phyloP scores from a whole-genome alignment of 2,888 invertebrate genomes.

The Plagodis pulveraria region DNA sequence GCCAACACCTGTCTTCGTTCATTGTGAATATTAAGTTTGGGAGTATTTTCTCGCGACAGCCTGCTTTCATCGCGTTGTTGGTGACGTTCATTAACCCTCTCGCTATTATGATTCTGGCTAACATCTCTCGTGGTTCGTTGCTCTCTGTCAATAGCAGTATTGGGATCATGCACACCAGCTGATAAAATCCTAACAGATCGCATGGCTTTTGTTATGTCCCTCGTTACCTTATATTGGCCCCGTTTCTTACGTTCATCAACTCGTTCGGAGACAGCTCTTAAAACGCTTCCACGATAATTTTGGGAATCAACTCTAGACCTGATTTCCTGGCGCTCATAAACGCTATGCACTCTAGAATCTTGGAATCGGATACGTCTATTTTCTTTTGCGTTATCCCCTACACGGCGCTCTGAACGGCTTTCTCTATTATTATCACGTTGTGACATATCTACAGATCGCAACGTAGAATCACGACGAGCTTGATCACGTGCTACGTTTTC shows the following conservation, averaged over 20 bases:
- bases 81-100: slow-evolving; percentile 13
- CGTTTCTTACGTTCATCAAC: slow-evolving; percentile 13
- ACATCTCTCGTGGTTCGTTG: slow-evolving; percentile 7
- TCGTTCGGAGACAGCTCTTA: slow-evolving; percentile 3
- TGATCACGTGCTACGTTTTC: slow-evolving; percentile 18
- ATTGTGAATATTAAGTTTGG: slow-evolving; percentile 1
- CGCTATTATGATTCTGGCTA: slow-evolving; percentile 11
- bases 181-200: slow-evolving; percentile 9
- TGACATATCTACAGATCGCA: slow-evolving; percentile 15
- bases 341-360: slow-evolving; percentile 16
- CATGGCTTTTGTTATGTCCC: slow-evolving; percentile 1
- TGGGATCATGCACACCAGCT: slow-evolving; percentile 4
- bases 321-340: slow-evolving; percentile 2
- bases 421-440: slow-evolving; percentile 23
- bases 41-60: slow-evolving; percentile 12
- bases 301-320: neutral
- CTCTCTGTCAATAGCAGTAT: slow-evolving; percentile 6
- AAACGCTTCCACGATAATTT: slow-evolving; percentile 6
- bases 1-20: slow-evolving; percentile 8
- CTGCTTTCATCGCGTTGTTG: slow-evolving; percentile 19
- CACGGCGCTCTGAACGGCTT: slow-evolving; percentile 18
- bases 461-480: slow-evolving; percentile 19
- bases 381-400: slow-evolving; percentile 13
- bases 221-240: slow-evolving; percentile 14
- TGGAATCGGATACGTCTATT: slow-evolving; percentile 14